Evolutionary conservation across 2,113 vertebrate species (phyloP).

Genomic region (Microcebus griseorufus): DNA sequence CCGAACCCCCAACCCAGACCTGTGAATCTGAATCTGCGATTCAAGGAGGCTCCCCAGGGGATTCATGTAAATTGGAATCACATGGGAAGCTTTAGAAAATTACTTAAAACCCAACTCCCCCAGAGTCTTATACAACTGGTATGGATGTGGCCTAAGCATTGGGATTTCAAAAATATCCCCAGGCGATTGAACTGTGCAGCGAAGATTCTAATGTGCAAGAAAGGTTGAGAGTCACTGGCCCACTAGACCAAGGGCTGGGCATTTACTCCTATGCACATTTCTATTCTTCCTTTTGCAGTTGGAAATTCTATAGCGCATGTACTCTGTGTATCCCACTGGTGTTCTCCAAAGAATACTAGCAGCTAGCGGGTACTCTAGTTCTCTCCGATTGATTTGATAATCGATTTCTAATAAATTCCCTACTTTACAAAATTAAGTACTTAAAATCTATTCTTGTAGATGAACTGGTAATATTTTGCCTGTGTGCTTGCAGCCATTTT

Average conservation of each 20-base stretch:
- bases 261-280: neutral
- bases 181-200: neutral
- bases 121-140: neutral
- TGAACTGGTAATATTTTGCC: neutral
- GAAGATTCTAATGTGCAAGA: neutral
- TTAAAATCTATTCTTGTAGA: neutral
- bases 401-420: neutral
- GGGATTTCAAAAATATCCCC: neutral
- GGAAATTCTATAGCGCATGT: neutral
- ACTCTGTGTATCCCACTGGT: neutral
- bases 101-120: neutral
- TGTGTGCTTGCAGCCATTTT: neutral
- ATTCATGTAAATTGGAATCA: neutral
- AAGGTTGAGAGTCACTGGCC: neutral
- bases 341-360: neutral
- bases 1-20: neutral
- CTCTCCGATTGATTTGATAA: neutral
- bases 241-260: neutral
- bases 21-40: neutral
- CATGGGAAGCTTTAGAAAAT: neutral
- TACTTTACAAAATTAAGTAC: neutral
- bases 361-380: neutral
- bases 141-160: neutral
- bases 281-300: neutral
- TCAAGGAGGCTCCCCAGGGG: neutral